Evolutionary conservation across 2,797 vertebrate species (phyloP).

Genomic region (Leptodactylus fallax): DNA sequence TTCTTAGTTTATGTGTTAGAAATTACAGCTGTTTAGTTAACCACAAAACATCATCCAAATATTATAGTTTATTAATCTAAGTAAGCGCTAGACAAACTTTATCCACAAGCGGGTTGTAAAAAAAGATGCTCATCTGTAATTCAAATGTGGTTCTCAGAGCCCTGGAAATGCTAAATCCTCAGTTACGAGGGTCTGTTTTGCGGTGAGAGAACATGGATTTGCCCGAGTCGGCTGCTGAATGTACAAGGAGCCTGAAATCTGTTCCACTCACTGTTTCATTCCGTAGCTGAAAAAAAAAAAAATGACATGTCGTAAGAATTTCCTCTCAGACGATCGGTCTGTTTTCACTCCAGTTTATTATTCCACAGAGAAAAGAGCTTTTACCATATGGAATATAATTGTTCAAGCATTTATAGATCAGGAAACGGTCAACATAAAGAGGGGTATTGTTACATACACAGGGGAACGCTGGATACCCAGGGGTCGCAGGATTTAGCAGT

Average conservation of each 20-base stretch:
- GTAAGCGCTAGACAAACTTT: not conserved
- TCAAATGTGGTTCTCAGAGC: slow-evolving; percentile 15
- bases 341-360: slow-evolving; percentile 68
- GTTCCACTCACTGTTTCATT: slow-evolving; percentile 56
- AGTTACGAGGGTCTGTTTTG: not conserved
- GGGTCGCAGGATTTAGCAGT: not conserved
- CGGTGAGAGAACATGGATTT: slow-evolving; percentile 18
- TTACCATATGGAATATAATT: slow-evolving; percentile 63
- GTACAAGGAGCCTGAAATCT: slow-evolving; percentile 44
- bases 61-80: slow-evolving; percentile 4
- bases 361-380: slow-evolving; percentile 64
- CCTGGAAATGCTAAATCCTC: not conserved
- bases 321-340: slow-evolving; percentile 60
- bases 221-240: slow-evolving; percentile 60
- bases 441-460: slow-evolving; percentile 47
- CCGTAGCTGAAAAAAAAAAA: slow-evolving; percentile 61
- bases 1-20: not conserved
- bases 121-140: not conserved
- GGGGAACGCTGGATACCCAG: not conserved
- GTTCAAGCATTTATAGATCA: slow-evolving; percentile 63
- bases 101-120: slow-evolving; percentile 19
- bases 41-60: slow-evolving; percentile 22
- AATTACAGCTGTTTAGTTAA: slow-evolving; percentile 3
- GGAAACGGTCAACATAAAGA: slow-evolving; percentile 65
- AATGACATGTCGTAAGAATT: slow-evolving; percentile 59